These are phyloP conservation scores for Lepeophtheirus nordmannii DNA, from an alignment of 2,888 invertebrate genomes.

Conservation along the genomic window DNA sequence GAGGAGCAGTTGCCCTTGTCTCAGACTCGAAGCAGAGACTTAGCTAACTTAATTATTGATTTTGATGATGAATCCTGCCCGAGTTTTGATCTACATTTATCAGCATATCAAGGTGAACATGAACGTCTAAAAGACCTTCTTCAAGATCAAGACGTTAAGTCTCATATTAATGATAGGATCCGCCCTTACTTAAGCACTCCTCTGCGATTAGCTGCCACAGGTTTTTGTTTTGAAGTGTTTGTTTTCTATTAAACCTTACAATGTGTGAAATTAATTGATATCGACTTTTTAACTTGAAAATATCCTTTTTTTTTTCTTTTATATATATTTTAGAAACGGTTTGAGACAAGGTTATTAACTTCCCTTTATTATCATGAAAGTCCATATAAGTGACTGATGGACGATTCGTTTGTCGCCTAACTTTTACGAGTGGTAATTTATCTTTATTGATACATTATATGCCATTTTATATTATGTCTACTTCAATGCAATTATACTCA, in stretches of 20 bases:
- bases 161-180: constrained; percentile 7
- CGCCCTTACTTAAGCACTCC: constrained; percentile 24
- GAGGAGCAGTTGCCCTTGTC: no score
- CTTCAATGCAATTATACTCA: no score
- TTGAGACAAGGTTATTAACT: no score
- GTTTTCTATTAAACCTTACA: not conserved
- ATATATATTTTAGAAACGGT: no score
- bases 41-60: constrained; percentile 20
- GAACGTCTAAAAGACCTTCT: constrained; percentile 5
- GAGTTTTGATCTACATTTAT: constrained; percentile 13
- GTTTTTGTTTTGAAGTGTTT: constrained; percentile 1
- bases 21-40: not conserved
- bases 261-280: not conserved
- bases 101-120: constrained; percentile 15
- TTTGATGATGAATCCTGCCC: constrained; percentile 22
- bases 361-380: no score
- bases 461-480: no score
- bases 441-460: no score
- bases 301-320: no score
- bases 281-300: no score
- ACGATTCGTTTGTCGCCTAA: no score
- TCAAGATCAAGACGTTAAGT: constrained; percentile 1
- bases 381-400: no score
- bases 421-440: no score
- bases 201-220: constrained; percentile 25